phyloP scores from a whole-genome alignment of 2,113 vertebrate species.

The Formicarius rufipectus region DNA sequence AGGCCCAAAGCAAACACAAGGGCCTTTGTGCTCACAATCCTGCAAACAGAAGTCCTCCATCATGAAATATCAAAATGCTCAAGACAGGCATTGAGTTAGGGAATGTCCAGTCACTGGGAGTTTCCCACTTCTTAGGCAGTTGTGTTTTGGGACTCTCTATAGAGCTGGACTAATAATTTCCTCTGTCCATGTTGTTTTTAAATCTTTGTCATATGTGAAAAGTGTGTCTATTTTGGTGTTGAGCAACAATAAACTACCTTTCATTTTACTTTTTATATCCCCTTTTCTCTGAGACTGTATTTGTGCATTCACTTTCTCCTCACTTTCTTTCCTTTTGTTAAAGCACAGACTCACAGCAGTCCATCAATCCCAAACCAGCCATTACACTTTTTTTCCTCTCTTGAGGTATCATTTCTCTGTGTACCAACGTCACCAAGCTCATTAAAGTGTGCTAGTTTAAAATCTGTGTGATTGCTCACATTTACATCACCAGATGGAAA shows the following conservation, averaged over 20 bases:
- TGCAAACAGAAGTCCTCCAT: not conserved
- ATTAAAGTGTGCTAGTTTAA: slow-evolving; percentile 12
- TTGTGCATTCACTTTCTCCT: not conserved
- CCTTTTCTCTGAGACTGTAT: not conserved
- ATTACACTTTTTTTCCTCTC: not conserved
- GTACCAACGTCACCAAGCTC: not conserved
- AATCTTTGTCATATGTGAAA: not conserved
- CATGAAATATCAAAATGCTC: not conserved
- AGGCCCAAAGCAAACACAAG: not conserved
- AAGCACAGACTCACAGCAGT: not conserved
- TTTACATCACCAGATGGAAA: not conserved
- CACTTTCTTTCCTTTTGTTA: not conserved
- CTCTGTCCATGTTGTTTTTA: not conserved
- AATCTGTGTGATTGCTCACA: not conserved
- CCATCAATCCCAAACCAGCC: not conserved
- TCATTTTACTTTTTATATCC: not conserved
- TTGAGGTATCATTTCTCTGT: not conserved
- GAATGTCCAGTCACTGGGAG: not conserved
- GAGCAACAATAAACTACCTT: not conserved
- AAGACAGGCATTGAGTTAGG: not conserved
- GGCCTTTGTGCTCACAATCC: not conserved
- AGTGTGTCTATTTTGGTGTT: not conserved
- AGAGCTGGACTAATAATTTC: not conserved
- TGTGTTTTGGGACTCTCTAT: not conserved
- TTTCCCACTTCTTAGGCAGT: not conserved